Evolutionary conservation across 2,888 invertebrate genomes (phyloP), one percentile per base, ranked within the genome.

Genomic region (Lomographa bimaculata): DNA sequence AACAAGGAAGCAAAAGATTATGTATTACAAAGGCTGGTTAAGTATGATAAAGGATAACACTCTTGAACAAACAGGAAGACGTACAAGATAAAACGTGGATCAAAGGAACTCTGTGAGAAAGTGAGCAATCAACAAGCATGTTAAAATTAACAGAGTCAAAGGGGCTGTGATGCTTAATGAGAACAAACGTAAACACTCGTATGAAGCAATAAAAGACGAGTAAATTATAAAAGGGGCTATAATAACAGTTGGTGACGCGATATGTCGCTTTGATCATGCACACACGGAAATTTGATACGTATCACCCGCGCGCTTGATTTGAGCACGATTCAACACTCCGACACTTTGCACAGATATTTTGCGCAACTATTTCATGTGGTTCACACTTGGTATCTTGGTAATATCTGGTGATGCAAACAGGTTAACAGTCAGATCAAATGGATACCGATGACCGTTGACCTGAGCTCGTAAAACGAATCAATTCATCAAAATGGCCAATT

Each of bases 281-380:
- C 52, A 46, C 46, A 48, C 50, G 37, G 58, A 52, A 60, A 64
- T 60, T 57, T 57, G 69, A 70, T 65, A 66, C 56, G 53, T 61
- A 64, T 60, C 60, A 55, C 38, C 46, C 21, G 50, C 47, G 47
- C 56, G 38, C 46, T 60, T 56, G 61, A 64, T 67, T 64, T 54
- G 55, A 63, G 54, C 57, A 46, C 58, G 55, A 58, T 57, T 52
- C 59, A 55, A 49, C 53, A 53, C 54, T 54, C 43, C 45, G 40
- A 37, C 50, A 53, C 48, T 42, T 34, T 34, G 43, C 23, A 26
- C 30, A 21, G 9, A 34, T 43, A 46, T 46, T 32, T 47, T 28
- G 24, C 20, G 30, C 21, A 18, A 38, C 8, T 7, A 25, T 34
- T 28, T 35, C 38, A 38, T 43, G 20, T 25, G 34, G 14, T 30